Evolutionary conservation across 2,888 invertebrate genomes (phyloP).

Genomic region (Acronicta leporina): DNA sequence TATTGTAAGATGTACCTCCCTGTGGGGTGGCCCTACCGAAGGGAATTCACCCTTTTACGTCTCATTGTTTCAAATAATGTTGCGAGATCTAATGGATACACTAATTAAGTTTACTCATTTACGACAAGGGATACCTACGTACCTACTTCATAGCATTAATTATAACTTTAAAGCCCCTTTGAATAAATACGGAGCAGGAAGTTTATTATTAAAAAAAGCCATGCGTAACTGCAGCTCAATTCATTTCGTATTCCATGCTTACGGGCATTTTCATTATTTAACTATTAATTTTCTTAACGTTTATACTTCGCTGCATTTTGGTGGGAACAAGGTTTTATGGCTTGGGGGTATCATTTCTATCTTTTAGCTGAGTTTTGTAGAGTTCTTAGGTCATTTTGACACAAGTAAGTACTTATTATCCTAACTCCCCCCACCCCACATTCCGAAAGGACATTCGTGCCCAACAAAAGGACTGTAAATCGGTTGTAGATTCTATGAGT

Average conservation of each 20-base stretch:
- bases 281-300: conserved; percentile 68
- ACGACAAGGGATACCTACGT: conserved; percentile 53
- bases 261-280: conserved; percentile 66
- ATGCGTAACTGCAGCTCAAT: conserved; percentile 45
- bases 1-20: conserved; percentile 26
- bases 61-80: conserved; percentile 74
- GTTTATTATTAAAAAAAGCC: conserved; percentile 60
- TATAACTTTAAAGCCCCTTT: conserved; percentile 58
- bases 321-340: conserved; percentile 59
- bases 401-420: not conserved
- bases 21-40: conserved; percentile 41
- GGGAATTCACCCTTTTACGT: conserved; percentile 65
- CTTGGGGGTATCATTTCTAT: conserved; percentile 53
- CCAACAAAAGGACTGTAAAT: too few species aligned
- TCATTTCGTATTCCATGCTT: conserved; percentile 59
- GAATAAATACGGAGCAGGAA: conserved; percentile 59
- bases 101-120: conserved; percentile 77
- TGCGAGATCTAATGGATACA: conserved; percentile 72
- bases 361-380: conserved; percentile 55
- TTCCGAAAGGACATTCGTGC: too few species aligned
- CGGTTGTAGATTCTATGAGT: too few species aligned
- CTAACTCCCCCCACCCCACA: too few species aligned
- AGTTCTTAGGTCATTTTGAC: conserved; percentile 12
- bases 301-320: conserved; percentile 53
- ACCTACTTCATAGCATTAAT: conserved; percentile 65